A percentile compares a stretch with the other conserved stretches of the same genome.
phyloP scores from a whole-genome alignment of 64 coral and sea anemone genomes.

The Anthopleura sola region DNA sequence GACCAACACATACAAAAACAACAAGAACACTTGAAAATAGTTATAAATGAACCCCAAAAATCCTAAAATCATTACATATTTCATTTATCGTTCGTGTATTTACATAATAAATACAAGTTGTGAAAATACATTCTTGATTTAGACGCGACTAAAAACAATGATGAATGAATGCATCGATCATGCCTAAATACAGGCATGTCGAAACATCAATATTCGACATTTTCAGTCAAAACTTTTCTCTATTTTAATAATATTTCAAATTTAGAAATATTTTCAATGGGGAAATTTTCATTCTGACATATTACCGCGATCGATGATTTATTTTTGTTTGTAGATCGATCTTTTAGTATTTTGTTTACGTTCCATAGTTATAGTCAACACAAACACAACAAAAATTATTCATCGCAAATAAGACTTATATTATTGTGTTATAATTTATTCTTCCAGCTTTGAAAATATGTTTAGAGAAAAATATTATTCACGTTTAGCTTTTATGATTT shows the following conservation, averaged over 20 bases:
- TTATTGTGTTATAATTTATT: no score
- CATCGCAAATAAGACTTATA: no score
- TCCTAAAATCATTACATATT: background rate
- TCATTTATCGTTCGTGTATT: background rate
- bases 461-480: no score
- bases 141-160: background rate
- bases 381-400: no score
- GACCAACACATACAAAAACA: background rate
- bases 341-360: background rate
- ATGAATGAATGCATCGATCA: background rate
- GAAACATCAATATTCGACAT: background rate
- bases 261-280: background rate
- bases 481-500: no score
- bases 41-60: background rate
- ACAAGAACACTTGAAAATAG: slow-evolving; percentile 19
- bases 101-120: background rate
- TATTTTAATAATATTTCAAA: background rate
- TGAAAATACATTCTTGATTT: background rate
- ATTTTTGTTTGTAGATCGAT: background rate
- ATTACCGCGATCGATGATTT: no score
- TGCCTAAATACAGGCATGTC: background rate
- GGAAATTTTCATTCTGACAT: background rate
- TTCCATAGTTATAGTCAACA: no score
- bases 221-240: background rate
- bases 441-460: no score